Evolutionary conservation across 1,140 invertebrate species (phyloP).

Genomic region (Pseudobourletiella spinata): DNA sequence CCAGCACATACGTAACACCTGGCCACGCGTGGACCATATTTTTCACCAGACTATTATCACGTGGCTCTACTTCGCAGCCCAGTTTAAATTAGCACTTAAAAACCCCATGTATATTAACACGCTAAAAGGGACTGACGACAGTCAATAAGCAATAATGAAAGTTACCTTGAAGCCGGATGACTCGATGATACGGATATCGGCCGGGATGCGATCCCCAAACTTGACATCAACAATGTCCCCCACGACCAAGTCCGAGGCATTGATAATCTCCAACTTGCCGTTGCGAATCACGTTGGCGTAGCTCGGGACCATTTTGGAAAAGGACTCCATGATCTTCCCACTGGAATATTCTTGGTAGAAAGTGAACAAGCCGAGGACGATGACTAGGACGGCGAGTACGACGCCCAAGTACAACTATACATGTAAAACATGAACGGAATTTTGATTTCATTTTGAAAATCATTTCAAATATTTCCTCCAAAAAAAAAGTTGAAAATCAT

Average conservation of each 20-base stretch:
- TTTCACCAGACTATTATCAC: too few species aligned
- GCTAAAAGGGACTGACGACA: too few species aligned
- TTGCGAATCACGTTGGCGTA: constrained; percentile 55
- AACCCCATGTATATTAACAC: too few species aligned
- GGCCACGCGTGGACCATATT: too few species aligned
- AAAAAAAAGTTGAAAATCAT: not conserved
- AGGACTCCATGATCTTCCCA: constrained; percentile 87
- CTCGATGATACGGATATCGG: constrained; percentile 50
- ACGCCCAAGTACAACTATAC: constrained; percentile 78
- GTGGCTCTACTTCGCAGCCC: too few species aligned
- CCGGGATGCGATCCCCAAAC: constrained; percentile 45
- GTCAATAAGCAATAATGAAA: too few species aligned
- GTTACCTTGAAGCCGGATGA: constrained; percentile 39
- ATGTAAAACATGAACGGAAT: not conserved
- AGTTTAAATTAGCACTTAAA: too few species aligned
- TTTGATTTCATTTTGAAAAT: not conserved
- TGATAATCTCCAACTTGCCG: constrained; percentile 51
- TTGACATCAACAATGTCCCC: constrained; percentile 78
- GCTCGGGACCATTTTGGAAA: constrained; percentile 85
- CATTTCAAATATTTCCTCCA: not conserved
- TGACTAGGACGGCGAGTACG: constrained; percentile 87
- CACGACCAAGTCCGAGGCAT: constrained; percentile 58
- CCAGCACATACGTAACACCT: too few species aligned
- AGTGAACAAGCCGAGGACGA: constrained; percentile 93
- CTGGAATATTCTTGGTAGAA: constrained; percentile 67